Evolutionary conservation across 2,113 vertebrate species (phyloP).

Genomic region (Eretmochelys imbricata): DNA sequence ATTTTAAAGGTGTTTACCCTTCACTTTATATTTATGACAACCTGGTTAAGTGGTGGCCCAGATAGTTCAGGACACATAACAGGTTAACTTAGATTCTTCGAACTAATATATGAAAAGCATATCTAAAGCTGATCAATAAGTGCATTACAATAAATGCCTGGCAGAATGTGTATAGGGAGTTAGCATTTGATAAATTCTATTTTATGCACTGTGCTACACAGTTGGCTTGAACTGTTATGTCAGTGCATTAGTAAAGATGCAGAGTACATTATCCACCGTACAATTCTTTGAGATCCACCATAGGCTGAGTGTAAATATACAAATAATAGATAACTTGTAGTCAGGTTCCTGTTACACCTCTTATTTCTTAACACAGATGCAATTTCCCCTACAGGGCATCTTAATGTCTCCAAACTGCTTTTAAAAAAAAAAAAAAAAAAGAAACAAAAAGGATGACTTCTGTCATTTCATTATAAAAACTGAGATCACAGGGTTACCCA

Average conservation of each 20-base stretch:
- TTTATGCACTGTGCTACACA: background rate
- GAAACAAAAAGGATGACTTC: background rate
- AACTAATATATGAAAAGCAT: background rate
- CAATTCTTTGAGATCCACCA: accelerated
- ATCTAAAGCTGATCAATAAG: background rate
- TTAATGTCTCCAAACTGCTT: background rate
- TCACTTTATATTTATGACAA: too few relatives aligned
- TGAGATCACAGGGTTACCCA: background rate
- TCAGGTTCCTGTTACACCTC: background rate
- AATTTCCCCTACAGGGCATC: background rate
- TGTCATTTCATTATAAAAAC: background rate
- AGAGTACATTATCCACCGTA: background rate
- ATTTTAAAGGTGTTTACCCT: too few relatives aligned
- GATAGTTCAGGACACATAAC: background rate
- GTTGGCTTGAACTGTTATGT: background rate
- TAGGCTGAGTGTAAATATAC: background rate
- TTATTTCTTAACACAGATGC: background rate
- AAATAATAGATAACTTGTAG: accelerated
- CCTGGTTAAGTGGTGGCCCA: background rate
- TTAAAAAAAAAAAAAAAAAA: background rate
- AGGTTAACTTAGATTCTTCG: background rate
- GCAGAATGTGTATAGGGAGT: background rate
- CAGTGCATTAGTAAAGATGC: background rate
- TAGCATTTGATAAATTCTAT: background rate
- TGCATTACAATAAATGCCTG: background rate